Evolutionary conservation across 2,888 invertebrate genomes (phyloP).

Genomic region (Chrysomela aeneicollis): DNA sequence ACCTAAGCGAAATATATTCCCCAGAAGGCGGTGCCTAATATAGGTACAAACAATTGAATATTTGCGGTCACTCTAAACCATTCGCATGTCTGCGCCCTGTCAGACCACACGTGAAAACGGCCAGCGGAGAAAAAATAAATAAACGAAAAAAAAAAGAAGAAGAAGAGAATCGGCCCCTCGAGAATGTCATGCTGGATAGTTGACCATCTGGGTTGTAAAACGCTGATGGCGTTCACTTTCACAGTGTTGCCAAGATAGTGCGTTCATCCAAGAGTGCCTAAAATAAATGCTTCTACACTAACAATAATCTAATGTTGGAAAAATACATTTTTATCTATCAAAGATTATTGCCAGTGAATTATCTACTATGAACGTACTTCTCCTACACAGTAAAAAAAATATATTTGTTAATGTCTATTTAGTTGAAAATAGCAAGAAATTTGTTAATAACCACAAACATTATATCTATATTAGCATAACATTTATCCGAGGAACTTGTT

Average conservation of each 20-base stretch:
- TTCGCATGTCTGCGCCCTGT: conserved; percentile 11
- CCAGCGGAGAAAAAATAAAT: conserved; percentile 19
- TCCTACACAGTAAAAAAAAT: too few species aligned
- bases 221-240: conserved; percentile 2
- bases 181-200: conserved; percentile 28
- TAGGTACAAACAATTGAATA: not conserved
- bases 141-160: conserved; percentile 14
- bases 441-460: too few species aligned
- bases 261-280: not conserved
- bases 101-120: conserved; percentile 36
- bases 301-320: too few species aligned
- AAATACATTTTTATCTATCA: too few species aligned
- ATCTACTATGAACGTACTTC: too few species aligned
- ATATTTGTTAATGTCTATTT: too few species aligned
- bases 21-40: conserved; percentile 1
- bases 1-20: not conserved
- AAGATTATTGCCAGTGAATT: too few species aligned
- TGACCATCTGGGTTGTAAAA: conserved; percentile 37
- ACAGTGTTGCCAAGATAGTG: not conserved
- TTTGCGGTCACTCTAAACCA: conserved; percentile 5
- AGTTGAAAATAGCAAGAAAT: too few species aligned
- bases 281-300: too few species aligned
- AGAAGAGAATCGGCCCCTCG: conserved; percentile 32
- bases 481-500: too few species aligned
- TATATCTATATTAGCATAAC: too few species aligned